Percentiles rank a stretch among this genome's conserved stretches.
Evolutionary conservation across 2,113 vertebrate genomes (phyloP).

Genomic region (Aspidoscelis tigris): DNA sequence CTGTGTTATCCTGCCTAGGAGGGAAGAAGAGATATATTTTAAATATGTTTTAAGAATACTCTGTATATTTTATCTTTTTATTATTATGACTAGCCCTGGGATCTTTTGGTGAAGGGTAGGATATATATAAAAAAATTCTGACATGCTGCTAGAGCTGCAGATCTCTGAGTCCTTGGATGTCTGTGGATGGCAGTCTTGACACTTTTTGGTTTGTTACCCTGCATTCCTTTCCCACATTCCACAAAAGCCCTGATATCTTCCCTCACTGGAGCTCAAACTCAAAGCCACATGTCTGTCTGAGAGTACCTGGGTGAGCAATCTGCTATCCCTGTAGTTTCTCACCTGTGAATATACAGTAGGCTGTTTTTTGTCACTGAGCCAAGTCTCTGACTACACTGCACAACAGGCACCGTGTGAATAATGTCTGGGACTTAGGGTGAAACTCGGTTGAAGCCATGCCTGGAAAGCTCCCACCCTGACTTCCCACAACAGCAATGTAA

Average conservation of each 20-base stretch:
- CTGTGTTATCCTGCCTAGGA: too few relatives aligned
- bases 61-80: too few relatives aligned
- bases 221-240: neutral
- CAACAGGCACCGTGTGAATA: neutral
- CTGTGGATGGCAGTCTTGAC: too few relatives aligned
- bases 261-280: neutral
- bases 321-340: constrained; percentile 5
- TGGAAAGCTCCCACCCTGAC: neutral
- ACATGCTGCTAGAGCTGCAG: too few relatives aligned
- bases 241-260: neutral
- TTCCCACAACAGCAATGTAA: neutral
- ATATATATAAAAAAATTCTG: too few relatives aligned
- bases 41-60: too few relatives aligned
- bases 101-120: too few relatives aligned
- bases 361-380: neutral
- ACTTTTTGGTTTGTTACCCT: too few relatives aligned
- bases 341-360: neutral
- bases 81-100: too few relatives aligned
- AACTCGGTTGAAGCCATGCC: neutral
- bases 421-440: neutral
- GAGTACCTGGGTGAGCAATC: neutral
- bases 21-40: too few relatives aligned
- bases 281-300: neutral
- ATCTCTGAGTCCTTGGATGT: too few relatives aligned
- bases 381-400: neutral